These are phyloP conservation scores for Drosophila teissieri DNA, from an alignment of 1,140 invertebrate species.

Conservation along the genomic window DNA sequence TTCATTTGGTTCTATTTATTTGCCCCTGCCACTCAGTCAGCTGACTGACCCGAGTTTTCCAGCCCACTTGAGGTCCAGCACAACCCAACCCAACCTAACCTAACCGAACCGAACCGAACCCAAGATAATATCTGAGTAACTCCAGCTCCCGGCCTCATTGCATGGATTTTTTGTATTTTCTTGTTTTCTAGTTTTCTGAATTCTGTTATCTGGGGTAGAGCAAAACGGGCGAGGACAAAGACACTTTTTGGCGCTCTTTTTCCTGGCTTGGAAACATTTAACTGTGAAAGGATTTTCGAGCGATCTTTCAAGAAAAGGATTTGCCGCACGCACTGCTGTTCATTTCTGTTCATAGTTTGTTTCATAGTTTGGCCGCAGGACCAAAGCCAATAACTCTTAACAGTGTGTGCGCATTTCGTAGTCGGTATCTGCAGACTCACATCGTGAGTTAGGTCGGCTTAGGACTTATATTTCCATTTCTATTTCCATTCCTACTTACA, in stretches of 20 bases:
- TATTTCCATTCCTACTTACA: background rate
- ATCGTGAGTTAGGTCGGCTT: constrained; percentile 67
- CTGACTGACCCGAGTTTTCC: constrained; percentile 51
- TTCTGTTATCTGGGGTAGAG: constrained; percentile 47
- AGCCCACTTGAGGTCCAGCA: constrained; percentile 67
- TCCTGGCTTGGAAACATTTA: constrained; percentile 38
- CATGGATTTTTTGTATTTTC: constrained; percentile 14
- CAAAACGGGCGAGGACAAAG: constrained; percentile 37
- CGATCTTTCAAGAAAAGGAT: constrained; percentile 64
- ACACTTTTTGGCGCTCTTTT: constrained; percentile 78
- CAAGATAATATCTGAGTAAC: constrained; percentile 62
- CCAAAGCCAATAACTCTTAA: constrained; percentile 64
- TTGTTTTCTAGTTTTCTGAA: constrained; percentile 9
- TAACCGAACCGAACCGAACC: constrained; percentile 33
- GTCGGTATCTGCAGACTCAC: constrained; percentile 62
- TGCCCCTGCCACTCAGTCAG: constrained; percentile 60
- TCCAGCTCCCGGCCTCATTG: constrained; percentile 18
- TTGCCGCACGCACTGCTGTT: constrained; percentile 56
- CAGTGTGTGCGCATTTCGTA: constrained; percentile 73
- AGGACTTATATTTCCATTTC: constrained; percentile 48
- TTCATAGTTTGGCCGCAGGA: constrained; percentile 29
- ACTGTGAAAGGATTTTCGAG: constrained; percentile 68
- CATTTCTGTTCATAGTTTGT: constrained; percentile 45
- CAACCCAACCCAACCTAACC: constrained; percentile 33
- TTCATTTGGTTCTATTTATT: constrained; percentile 48